Base-by-base conservation (phyloP, 1,140 invertebrate genomes). In the Tenebrio molitor region DNA sequence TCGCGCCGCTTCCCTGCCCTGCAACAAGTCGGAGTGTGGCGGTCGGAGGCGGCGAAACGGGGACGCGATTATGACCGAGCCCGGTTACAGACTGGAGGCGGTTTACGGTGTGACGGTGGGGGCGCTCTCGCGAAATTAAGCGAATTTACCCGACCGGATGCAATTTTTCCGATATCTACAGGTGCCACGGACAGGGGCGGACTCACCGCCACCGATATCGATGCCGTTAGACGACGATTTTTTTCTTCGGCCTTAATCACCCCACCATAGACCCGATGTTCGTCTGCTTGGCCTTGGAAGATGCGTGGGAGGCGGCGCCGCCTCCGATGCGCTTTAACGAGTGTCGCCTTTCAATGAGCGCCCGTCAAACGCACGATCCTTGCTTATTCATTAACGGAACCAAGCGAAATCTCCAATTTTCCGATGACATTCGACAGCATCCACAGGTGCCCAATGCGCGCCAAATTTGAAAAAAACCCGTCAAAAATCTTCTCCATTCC, bases 141-240 rank as follows among this genome's bases (percentile, higher is more conserved):
- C 72, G 74, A 73, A 71, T 62, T 25, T 15, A 41, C 23, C 72
- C 75, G 75, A 74, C 72, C 46, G 62, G 75, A 76, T 71, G 72
- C 69, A 74, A 67, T 71, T 76, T 72, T 71, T 74, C 72, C 75
- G 68, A 76, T 76, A 76, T 73, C 75, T 76, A 76, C 75, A 76
- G 75, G 75, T 76, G 75, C 68, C 53, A 46, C 50, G 42, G 46
- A 36, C 33, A 33, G 62, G 36, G 17, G 29, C 50, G 23, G 50
- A 58, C 23, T 33, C n/a, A n/a, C 10, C 23, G 16, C 19, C n/a
- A 29, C 17, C 7, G 2, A 10, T 10, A 50, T 50, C 44, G 19
- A 50, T 50, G n/a, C n/a, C n/a, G n/a, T n/a, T n/a, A n/a, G n/a
- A n/a, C 17, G 25, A 8, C 44, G 44, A 50, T 15, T 50, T 8